These are phyloP conservation scores for Perdita meconis DNA, from an alignment of 2,888 invertebrate genomes.

Conservation along the genomic window DNA sequence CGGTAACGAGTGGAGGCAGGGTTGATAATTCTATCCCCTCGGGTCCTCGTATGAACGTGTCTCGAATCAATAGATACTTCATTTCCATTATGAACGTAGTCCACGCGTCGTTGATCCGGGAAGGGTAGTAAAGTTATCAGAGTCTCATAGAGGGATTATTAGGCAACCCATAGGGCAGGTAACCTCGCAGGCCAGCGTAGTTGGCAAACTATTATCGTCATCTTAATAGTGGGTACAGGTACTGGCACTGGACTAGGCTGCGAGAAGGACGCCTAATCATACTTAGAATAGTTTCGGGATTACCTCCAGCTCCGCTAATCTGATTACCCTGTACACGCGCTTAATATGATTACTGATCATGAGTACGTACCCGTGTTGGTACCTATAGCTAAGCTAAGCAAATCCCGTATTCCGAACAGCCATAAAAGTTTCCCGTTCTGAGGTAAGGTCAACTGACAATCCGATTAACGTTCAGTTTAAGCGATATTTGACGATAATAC, in stretches of 20 bases:
- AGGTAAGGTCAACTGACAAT: conserved; percentile 77
- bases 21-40: conserved; percentile 48
- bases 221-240: conserved; percentile 82
- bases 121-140: conserved; percentile 81
- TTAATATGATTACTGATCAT: conserved; percentile 85
- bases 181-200: conserved; percentile 82
- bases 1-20: neutral
- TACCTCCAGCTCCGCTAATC: conserved; percentile 83
- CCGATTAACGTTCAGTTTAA: conserved; percentile 72
- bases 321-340: conserved; percentile 84
- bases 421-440: conserved; percentile 80
- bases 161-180: conserved; percentile 83
- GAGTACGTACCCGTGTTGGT: conserved; percentile 81
- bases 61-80: conserved; percentile 71
- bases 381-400: conserved; percentile 80
- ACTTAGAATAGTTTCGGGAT: conserved; percentile 85
- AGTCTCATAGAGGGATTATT: conserved; percentile 83
- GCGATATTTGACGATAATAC: conserved; percentile 65
- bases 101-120: conserved; percentile 74
- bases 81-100: conserved; percentile 71
- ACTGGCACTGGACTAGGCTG: conserved; percentile 79
- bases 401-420: conserved; percentile 78
- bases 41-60: conserved; percentile 50
- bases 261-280: conserved; percentile 84
- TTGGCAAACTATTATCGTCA: conserved; percentile 84